Evolutionary conservation across 2,113 vertebrate species (phyloP).

Genomic region (Strix uralensis): DNA sequence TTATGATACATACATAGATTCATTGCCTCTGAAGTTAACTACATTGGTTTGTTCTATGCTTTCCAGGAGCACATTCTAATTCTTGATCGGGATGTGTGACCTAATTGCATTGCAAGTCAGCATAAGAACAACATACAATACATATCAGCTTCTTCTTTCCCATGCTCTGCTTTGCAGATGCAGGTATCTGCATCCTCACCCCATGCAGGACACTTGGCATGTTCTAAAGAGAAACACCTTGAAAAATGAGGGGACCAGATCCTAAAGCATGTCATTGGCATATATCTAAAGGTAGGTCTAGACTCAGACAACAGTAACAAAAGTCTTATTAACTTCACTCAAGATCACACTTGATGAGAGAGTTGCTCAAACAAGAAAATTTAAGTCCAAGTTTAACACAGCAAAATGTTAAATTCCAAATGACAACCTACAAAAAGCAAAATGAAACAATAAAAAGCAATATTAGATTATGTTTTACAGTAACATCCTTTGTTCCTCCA

Average conservation of each 20-base stretch:
- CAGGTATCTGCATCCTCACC: neutral
- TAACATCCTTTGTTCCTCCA: neutral
- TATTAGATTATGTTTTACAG: neutral
- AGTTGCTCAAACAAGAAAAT: neutral
- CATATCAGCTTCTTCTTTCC: neutral
- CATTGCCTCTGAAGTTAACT: neutral
- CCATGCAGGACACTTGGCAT: neutral
- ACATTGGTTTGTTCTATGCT: accelerated
- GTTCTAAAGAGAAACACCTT: neutral
- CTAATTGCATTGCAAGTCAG: neutral
- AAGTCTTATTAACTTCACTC: neutral
- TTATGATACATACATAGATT: neutral
- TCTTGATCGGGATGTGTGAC: neutral
- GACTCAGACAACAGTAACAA: neutral
- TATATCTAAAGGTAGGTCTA: neutral
- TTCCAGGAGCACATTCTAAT: neutral
- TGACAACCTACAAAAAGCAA: neutral
- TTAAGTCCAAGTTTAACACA: neutral
- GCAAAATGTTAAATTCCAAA: neutral
- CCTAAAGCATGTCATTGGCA: neutral
- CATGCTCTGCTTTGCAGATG: neutral
- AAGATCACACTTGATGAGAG: neutral
- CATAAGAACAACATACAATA: accelerated
- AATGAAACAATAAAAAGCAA: neutral
- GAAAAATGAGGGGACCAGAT: neutral